Evolutionary conservation across 2,797 vertebrate species (phyloP).

Genomic region (Coendou prehensilis): DNA sequence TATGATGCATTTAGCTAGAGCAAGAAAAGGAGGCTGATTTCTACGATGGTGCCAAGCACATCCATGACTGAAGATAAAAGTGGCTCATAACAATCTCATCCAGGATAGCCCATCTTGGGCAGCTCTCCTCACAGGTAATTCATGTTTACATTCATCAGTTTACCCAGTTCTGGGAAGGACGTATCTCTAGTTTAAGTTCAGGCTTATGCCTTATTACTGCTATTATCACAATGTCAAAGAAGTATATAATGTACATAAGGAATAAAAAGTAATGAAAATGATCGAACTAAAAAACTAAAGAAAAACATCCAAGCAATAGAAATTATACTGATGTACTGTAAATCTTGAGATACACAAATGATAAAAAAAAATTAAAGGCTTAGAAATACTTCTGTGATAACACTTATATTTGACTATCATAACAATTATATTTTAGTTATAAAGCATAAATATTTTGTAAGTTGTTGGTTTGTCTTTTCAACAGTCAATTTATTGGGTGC

Average conservation of each 20-base stretch:
- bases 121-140: slow-evolving; percentile 2
- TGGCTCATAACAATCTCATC: neutral
- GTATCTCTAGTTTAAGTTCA: neutral
- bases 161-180: neutral
- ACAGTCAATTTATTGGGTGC: neutral
- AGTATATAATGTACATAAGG: neutral
- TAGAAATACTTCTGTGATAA: slow-evolving; percentile 43
- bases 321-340: neutral
- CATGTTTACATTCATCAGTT: neutral
- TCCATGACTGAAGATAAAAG: neutral
- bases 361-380: neutral
- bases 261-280: neutral
- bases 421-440: neutral
- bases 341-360: neutral
- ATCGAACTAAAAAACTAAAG: neutral
- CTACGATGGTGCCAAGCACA: neutral
- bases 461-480: neutral
- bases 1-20: neutral
- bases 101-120: too few species aligned
- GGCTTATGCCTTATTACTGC: neutral
- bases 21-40: neutral
- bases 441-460: neutral
- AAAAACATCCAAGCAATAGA: neutral
- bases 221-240: slow-evolving; percentile 19
- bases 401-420: neutral